phyloP scores from a whole-genome alignment of 2,113 vertebrate species.

The Bubo scandiacus region DNA sequence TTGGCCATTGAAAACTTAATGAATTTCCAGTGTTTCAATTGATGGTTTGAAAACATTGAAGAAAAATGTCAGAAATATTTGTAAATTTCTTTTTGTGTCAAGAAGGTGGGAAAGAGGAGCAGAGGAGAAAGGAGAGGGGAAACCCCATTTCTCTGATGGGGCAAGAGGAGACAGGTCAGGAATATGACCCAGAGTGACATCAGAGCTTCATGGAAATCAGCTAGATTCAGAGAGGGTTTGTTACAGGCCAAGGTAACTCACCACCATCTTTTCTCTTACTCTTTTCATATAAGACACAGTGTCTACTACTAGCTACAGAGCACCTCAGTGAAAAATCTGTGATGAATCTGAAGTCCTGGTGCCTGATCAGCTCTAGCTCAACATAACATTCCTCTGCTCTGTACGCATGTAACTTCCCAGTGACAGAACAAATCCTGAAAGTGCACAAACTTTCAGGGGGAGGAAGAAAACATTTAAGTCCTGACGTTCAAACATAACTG shows the following conservation, averaged over 20 bases:
- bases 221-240: background rate
- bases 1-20: background rate
- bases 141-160: background rate
- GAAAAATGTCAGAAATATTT: background rate
- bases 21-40: background rate
- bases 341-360: background rate
- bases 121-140: background rate
- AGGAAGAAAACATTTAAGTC: background rate
- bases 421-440: background rate
- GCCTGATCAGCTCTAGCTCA: background rate
- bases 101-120: background rate
- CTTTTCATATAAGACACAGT: background rate
- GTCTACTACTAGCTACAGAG: background rate
- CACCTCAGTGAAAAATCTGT: background rate
- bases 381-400: background rate
- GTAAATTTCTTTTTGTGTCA: background rate
- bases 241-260: background rate
- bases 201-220: background rate
- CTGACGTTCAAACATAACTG: background rate
- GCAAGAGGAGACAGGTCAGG: background rate
- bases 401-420: background rate
- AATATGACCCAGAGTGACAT: fast-evolving
- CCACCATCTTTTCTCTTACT: background rate
- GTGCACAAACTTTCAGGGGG: background rate
- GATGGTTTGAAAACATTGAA: background rate